Base-by-base conservation (phyloP, 2,797 vertebrate species). In the Borostomias antarcticus region DNA sequence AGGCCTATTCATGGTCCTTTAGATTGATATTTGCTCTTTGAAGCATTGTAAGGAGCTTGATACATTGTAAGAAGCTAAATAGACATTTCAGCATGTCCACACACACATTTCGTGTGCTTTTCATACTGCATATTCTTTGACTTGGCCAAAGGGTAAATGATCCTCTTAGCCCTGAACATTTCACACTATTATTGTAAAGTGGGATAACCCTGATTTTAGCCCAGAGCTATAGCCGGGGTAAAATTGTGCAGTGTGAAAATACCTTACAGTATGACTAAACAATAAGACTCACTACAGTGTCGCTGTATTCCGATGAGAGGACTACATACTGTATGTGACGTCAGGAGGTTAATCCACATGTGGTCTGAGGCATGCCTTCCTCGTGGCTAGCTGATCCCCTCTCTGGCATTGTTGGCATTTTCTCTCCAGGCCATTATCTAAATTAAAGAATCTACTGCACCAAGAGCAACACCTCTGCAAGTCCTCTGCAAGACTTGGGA, bases 381-480 rank as follows among this genome's bases (percentile, higher is more conserved):
- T 23, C 30, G 35, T n/a, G 21, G 32, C 32, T 19, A 56, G 53
- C 29, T 37, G 32, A 58, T 37, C 56, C 56, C 30, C 19, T 19
- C 4, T 11, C 19, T 23, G 23, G 23, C 21, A 52, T 15, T 52
- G 50, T 13, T 25, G 25, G 23, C 28, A 2, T 51, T 57, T n/a
- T 35, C 10, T 25, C 32, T 33, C 30, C 10, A 21, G 1, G 32
- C 56, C 30, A 37, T 58, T 37, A 58, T 19, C 30, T 21, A 21
- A 57, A 57, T 23, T 33, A n/a, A n/a, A 32, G 19, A 56, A 56
- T 56, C 53, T 56, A 57, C n/a, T 30, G 40, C n/a, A 17, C 40
- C 40, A n/a, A n/a, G 40, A 45, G 40, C 15, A 7, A 35, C 33
- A 1, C 11, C 11, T 10, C 11, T 37, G 8, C 13, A 8, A 8